Base-by-base conservation (phyloP, 2,113 vertebrate species). In the Mola mola region DNA sequence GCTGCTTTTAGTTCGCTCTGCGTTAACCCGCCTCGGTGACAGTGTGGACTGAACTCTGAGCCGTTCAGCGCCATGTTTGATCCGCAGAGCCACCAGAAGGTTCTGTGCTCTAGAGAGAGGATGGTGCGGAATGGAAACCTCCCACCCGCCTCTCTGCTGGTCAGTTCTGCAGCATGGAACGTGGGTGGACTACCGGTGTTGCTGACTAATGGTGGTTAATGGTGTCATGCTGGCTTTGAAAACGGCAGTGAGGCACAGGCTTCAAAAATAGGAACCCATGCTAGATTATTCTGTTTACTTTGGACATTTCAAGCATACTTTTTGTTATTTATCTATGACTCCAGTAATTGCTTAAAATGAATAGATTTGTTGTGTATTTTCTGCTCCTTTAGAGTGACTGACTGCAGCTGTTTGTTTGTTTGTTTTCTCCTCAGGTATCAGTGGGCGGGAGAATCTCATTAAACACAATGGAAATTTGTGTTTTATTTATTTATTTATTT, bases 321-420 rank as follows among this genome's bases (percentile, higher is more conserved):
- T 21, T 46, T 42, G 2, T 8, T 33, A 33, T 33, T 47, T 38
- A 64, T 76, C 69, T 70, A 69, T 65, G 48, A 50, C 65, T 53
- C 41, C n/a, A 55, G 47, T 64, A 59, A 68, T 64, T 65, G 52
- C 51, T 69, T 79, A 66, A 66, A 67, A 80, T 75, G 36, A 58
- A 22, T 34, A 16, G 36, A 37, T 74, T 51, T 74, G 60, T 69
- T 57, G 38, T 50, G 37, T 2, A 0, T 19, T 33, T 43, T 16
- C 40, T 44, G 57, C 16, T 58, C n/a, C n/a, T n/a, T n/a, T n/a
- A n/a, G n/a, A n/a, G n/a, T n/a, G 28, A 31, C 50, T 25, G n/a
- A 57, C 38, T 47, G 20, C 12, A 22, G 19, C 19, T 20, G 46
- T 16, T 47, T 56, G 17, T 25, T 11, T 31, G 61, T 47, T 66